Percentiles rank a stretch among this genome's conserved stretches.
Evolutionary conservation across 2,888 invertebrate species (phyloP).

Genomic region (Drosophila mercatorum): DNA sequence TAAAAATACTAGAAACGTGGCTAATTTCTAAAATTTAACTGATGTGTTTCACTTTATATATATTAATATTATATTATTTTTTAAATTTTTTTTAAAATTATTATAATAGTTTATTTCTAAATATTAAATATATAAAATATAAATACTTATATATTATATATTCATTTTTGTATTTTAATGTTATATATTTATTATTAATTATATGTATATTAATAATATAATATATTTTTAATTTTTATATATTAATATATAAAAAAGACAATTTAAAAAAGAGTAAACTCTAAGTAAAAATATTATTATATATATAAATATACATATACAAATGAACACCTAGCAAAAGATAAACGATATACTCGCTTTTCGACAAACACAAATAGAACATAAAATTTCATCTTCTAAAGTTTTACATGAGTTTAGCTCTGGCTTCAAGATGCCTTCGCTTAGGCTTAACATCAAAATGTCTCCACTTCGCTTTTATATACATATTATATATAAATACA

Average conservation of each 20-base stretch:
- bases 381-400: constrained; percentile 24
- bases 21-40: neutral
- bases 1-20: neutral
- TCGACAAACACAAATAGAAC: neutral
- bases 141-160: too few species aligned
- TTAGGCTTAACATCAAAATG: constrained; percentile 4
- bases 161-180: too few species aligned
- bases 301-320: neutral
- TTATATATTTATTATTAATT: too few species aligned
- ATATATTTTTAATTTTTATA: too few species aligned
- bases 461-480: neutral
- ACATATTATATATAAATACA: constrained; percentile 2
- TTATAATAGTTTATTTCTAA: too few species aligned
- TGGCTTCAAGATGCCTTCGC: constrained; percentile 18
- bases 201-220: too few species aligned
- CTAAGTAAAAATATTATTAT: neutral
- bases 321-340: neutral
- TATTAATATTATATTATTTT: too few species aligned
- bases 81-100: too few species aligned
- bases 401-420: neutral
- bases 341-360: neutral
- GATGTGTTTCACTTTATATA: too few species aligned
- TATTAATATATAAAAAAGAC: too few species aligned
- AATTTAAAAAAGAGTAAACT: neutral
- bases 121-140: too few species aligned